Percentiles rank a stretch among this genome's conserved stretches.
Evolutionary conservation across 2,888 invertebrate species (phyloP).

Genomic region (Catonia carolina): DNA sequence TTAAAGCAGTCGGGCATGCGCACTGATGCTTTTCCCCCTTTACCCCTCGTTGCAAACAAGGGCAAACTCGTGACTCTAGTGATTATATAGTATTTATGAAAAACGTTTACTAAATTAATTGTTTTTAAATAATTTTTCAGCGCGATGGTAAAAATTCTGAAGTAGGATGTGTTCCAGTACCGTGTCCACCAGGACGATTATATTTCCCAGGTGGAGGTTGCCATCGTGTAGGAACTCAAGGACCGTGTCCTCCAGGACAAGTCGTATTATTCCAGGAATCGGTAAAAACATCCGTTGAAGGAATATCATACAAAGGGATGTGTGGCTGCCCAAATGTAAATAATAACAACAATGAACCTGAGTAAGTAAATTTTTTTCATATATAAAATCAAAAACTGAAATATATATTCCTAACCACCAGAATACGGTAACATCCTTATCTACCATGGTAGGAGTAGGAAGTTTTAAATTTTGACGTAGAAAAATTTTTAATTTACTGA

Average conservation of each 20-base stretch:
- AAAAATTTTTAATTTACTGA: no score
- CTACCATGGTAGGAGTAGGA: no score
- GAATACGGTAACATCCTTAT: no score
- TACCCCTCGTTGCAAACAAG: no score
- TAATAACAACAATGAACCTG: constrained; percentile 36
- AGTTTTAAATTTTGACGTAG: no score
- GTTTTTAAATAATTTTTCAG: constrained; percentile 47
- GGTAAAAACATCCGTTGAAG: constrained; percentile 68
- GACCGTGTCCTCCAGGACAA: constrained; percentile 65
- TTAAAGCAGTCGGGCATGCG: no score
- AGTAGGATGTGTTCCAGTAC: constrained; percentile 58
- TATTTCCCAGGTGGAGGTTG: constrained; percentile 70
- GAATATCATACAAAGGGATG: constrained; percentile 73
- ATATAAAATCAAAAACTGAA: no score
- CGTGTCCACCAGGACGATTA: constrained; percentile 66
- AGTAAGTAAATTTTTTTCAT: constrained; percentile 33
- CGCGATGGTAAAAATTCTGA: constrained; percentile 48
- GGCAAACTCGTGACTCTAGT: no score
- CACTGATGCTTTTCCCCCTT: no score
- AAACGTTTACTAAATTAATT: no score
- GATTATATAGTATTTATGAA: no score
- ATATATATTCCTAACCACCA: no score
- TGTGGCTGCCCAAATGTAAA: constrained; percentile 58
- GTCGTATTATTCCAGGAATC: constrained; percentile 76
- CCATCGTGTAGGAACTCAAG: constrained; percentile 68